A percentile compares a stretch with the other conserved stretches of the same genome.
Evolutionary conservation across 2,888 invertebrate genomes (phyloP).

Genomic region (Eristalinus sepulchralis): DNA sequence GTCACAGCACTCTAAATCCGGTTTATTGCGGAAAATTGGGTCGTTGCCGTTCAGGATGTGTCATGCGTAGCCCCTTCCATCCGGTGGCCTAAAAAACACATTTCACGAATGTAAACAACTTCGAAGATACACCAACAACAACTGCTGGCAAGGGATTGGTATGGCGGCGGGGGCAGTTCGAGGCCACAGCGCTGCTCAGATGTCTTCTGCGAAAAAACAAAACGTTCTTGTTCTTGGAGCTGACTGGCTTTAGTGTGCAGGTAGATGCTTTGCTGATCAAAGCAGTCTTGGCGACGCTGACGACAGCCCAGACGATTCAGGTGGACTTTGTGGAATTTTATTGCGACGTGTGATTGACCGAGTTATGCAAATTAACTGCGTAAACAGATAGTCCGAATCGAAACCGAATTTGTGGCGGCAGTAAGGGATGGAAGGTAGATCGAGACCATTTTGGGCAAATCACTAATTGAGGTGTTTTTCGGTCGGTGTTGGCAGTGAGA

Average conservation of each 20-base stretch:
- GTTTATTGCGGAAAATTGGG: conserved; percentile 23
- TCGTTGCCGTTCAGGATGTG: conserved; percentile 6
- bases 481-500: not conserved
- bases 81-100: not conserved
- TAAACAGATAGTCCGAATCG: conserved; percentile 1
- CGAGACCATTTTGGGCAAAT: not conserved
- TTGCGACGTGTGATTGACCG: conserved; percentile 47
- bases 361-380: conserved; percentile 43
- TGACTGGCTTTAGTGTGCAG: not conserved
- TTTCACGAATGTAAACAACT: conserved; percentile 17
- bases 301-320: not conserved
- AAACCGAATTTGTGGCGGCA: not conserved
- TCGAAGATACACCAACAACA: not conserved
- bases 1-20: conserved; percentile 8
- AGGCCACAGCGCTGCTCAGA: not conserved
- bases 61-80: not conserved
- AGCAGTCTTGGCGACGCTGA: conserved; percentile 4
- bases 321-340: conserved; percentile 19
- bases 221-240: conserved; percentile 2
- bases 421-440: not conserved
- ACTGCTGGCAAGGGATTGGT: no score
- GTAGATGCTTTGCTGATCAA: conserved; percentile 31
- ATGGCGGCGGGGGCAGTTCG: no score
- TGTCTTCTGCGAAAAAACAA: conserved; percentile 11
- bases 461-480: not conserved